Evolutionary conservation across 2,797 vertebrate genomes (phyloP), one percentile per base, ranked within the genome.

Genomic region (Tauraco hartlaubi): DNA sequence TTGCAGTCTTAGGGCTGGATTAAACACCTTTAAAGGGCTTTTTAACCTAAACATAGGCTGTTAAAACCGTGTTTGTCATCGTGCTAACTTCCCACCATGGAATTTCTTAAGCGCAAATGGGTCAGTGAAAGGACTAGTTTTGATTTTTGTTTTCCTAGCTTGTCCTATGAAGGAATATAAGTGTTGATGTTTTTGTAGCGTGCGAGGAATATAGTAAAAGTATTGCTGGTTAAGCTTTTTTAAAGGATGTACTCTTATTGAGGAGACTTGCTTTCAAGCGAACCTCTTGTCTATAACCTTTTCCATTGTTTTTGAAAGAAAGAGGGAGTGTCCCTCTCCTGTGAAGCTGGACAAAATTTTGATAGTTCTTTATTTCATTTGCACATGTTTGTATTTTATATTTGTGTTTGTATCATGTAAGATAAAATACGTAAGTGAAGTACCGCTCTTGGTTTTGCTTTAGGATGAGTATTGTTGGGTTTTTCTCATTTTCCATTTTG

Each of bases 291-390:
- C 26, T n/a, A 4, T 54, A 17, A 20, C 10, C 8, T n/a, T 86
- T 41, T 33, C n/a, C 1, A 0, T n/a, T 78, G 37, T 6, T 73
- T 48, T 46, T 49, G 35, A 46, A 62, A 55, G 21, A 18, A 43
- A 35, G n/a, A 29, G 3, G 15, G 5, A 0, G 3, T 3, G 5
- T n/a, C 31, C 9, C 23, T 17, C 21, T 29, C 14, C 48, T 1
- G 12, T 31, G 31, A 51, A n/a, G 4, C 8, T 21, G 55, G 46
- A 13, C 21, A 21, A 31, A 75, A 10, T 21, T 35, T 16, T 44
- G 29, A 4, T 4, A 2, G 12, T 9, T 63, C 9, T 62, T 26
- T 23, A 12, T 49, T 56, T 85, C 8, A 8, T 46, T 51, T 51
- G 28, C 25, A 5, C 6, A 0, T 2, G 1, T 77, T 17, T 4